A percentile compares a stretch with the other conserved stretches of the same genome.
Conservation (phyloP, 2,888 invertebrate species). For the Drosophila siamana region DNA sequence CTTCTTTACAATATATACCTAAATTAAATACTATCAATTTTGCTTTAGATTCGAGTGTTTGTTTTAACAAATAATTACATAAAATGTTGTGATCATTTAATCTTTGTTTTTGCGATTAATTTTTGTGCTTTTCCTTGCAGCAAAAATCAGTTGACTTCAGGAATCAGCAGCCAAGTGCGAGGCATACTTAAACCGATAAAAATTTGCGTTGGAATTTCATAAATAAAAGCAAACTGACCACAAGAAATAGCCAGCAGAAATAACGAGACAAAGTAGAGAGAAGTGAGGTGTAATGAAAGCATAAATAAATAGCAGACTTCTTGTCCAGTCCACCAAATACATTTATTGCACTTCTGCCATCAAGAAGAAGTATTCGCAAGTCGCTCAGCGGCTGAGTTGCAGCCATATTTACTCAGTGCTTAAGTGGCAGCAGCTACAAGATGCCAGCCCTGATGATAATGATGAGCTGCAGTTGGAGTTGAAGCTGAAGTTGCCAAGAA, state of each 20-base stretch:
- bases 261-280: not conserved
- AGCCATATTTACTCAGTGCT: constrained; percentile 32
- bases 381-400: not conserved
- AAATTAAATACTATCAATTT: no score
- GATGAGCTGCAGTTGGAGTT: not conserved
- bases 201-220: not conserved
- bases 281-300: no score
- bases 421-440: constrained; percentile 10
- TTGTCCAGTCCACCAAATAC: no score
- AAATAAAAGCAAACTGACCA: not conserved
- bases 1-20: no score
- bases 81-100: no score
- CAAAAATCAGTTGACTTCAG: not conserved
- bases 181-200: not conserved
- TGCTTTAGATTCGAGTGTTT: no score
- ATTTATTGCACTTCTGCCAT: no score
- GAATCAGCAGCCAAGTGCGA: not conserved
- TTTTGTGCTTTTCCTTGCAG: not conserved
- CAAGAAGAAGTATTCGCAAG: not conserved
- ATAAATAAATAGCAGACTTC: no score
- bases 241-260: not conserved
- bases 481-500: constrained; percentile 7
- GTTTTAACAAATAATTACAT: no score
- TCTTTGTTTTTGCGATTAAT: no score
- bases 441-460: constrained; percentile 14